A percentile compares a stretch with the other conserved stretches of the same genome.
These are phyloP conservation scores for Clarias fuscus DNA, from an alignment of 2,797 vertebrate species.

Conservation along the genomic window DNA sequence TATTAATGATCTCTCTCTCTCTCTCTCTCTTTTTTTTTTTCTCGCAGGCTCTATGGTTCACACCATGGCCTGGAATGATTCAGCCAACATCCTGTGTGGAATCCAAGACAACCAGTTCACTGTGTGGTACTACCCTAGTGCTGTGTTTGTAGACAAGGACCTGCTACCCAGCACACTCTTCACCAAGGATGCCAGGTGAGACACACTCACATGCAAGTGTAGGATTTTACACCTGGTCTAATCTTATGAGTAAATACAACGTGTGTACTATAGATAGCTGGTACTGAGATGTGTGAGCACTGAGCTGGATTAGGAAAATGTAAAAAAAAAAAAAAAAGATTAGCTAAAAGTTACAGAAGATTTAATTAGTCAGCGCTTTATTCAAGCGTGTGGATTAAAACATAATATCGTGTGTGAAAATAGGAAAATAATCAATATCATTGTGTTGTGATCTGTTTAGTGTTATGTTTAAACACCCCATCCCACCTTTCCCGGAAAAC, in stretches of 20 bases:
- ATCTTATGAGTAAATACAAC: constrained; percentile 3
- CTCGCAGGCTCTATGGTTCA: constrained; percentile 89
- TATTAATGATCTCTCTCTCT: neutral
- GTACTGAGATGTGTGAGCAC: neutral
- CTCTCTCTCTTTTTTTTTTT: neutral
- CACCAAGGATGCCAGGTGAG: constrained; percentile 88
- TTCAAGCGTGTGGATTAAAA: neutral
- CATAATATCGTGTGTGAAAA: no score
- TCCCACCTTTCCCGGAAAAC: no score
- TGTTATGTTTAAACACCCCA: no score
- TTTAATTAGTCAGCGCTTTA: neutral
- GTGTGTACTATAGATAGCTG: neutral
- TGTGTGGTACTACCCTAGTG: constrained; percentile 91
- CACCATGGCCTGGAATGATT: constrained; percentile 91
- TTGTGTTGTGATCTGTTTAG: neutral
- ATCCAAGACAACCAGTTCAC: constrained; percentile 87
- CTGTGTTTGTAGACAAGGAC: constrained; percentile 89
- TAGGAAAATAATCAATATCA: neutral
- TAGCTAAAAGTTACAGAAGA: neutral
- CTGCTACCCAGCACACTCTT: constrained; percentile 86
- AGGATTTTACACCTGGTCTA: neutral
- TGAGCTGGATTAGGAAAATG: neutral
- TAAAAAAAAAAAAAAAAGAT: neutral
- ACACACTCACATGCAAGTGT: constrained; percentile 32
- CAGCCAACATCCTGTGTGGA: constrained; percentile 89